Percentiles rank a stretch among this genome's conserved stretches.
phyloP scores from a whole-genome alignment of 2,888 invertebrate species.

The Sicus ferrugineus region DNA sequence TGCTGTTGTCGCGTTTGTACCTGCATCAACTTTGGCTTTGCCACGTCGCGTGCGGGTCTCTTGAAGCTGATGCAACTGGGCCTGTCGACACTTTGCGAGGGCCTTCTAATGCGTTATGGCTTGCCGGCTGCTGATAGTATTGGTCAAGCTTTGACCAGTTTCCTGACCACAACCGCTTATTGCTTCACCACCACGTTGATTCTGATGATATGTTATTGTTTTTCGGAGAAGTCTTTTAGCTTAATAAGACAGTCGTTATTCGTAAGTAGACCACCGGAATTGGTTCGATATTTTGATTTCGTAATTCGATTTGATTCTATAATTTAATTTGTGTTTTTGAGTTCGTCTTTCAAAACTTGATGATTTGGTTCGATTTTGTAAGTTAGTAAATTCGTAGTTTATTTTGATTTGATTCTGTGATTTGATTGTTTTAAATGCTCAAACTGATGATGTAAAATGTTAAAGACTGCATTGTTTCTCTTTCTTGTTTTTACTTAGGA shows the following conservation, averaged over 20 bases:
- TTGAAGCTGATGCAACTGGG: conserved; percentile 79
- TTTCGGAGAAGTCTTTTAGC: conserved; percentile 79
- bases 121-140: conserved; percentile 75
- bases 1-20: conserved; percentile 81
- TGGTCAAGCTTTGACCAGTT: conserved; percentile 82
- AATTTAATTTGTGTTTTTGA: not conserved
- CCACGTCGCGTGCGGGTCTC: conserved; percentile 76
- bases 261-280: conserved; percentile 72
- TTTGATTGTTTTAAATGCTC: not conserved
- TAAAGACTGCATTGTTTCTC: not conserved
- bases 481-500: conserved; percentile 68
- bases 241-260: conserved; percentile 83
- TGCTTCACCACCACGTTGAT: conserved; percentile 81
- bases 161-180: conserved; percentile 81
- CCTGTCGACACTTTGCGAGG: conserved; percentile 83
- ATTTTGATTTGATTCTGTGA: not conserved
- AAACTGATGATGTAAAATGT: not conserved
- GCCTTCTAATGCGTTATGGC: conserved; percentile 80
- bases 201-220: conserved; percentile 78
- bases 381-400: not conserved
- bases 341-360: not conserved
- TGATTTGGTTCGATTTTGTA: no score
- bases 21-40: conserved; percentile 79
- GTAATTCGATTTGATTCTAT: not conserved
- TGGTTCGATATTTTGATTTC: no score